Conservation (phyloP, 2,113 vertebrate species). For the Tiliqua scincoides region DNA sequence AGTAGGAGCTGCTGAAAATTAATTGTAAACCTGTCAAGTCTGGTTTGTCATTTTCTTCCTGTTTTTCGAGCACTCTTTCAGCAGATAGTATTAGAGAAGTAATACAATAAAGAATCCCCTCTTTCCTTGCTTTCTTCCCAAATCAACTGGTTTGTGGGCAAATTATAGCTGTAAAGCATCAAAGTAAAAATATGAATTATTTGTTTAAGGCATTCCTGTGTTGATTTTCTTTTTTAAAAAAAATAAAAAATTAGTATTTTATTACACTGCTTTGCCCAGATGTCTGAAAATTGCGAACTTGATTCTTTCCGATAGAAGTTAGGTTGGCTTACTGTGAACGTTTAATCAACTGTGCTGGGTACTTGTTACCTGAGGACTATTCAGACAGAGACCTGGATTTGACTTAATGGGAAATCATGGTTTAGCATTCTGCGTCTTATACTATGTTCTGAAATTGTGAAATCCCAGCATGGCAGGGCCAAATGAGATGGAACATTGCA, state of each 20-base stretch:
- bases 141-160: background rate
- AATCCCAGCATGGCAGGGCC: background rate
- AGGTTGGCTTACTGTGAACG: background rate
- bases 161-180: background rate
- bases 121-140: background rate
- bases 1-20: constrained; percentile 50
- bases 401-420: background rate
- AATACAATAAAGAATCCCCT: background rate
- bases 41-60: constrained; percentile 25
- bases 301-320: background rate
- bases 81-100: constrained; percentile 11
- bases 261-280: background rate
- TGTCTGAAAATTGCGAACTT: background rate
- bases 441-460: background rate
- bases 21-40: constrained; percentile 47
- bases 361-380: background rate
- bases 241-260: background rate
- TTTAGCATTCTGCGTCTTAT: background rate
- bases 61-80: constrained; percentile 21
- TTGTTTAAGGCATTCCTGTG: background rate
- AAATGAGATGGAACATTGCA: too few species aligned
- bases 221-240: background rate
- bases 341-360: background rate
- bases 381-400: background rate
- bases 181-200: background rate